Conservation (phyloP, 2,797 vertebrate species). For the Alca torda region DNA sequence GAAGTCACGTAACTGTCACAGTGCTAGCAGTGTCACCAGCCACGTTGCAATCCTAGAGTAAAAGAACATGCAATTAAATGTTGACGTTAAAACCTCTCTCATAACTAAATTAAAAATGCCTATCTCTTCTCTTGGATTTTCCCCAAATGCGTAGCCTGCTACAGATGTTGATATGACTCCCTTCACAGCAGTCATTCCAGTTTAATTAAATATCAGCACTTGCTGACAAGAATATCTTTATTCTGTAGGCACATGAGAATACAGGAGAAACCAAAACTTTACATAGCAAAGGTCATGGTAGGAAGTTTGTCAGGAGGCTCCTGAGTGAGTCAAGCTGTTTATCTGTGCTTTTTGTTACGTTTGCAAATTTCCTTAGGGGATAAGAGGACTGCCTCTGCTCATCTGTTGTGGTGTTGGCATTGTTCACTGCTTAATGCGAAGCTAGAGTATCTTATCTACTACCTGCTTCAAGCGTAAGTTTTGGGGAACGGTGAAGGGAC, state of each 20-base stretch:
- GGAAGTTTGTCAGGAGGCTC: neutral
- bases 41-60: neutral
- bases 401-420: neutral
- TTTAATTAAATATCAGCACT: slow-evolving; percentile 33
- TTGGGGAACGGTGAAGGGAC: neutral
- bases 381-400: neutral
- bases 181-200: neutral
- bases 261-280: slow-evolving; percentile 2
- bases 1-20: neutral
- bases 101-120: neutral
- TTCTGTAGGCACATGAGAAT: neutral
- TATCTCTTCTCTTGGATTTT: neutral
- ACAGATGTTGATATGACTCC: neutral
- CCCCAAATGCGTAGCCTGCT: neutral
- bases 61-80: neutral
- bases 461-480: neutral
- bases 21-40: neutral
- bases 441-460: neutral
- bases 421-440: neutral
- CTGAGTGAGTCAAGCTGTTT: neutral
- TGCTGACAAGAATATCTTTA: slow-evolving; percentile 2
- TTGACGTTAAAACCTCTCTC: neutral
- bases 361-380: neutral
- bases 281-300: neutral
- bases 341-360: neutral